Evolutionary conservation across 2,888 invertebrate genomes (phyloP).

Genomic region (Leistus spinibarbis): DNA sequence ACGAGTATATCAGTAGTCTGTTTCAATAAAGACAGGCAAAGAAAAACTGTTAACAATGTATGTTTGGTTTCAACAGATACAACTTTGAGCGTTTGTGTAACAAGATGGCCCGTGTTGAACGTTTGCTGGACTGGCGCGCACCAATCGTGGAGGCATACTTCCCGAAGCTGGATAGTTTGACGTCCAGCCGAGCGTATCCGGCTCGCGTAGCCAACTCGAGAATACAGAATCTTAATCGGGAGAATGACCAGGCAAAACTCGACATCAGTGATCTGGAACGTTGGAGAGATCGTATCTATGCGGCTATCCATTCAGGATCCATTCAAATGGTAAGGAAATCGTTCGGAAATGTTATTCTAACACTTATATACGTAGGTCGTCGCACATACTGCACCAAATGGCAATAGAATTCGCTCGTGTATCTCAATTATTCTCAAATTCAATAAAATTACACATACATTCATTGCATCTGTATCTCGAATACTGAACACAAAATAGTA

Average conservation of each 20-base stretch:
- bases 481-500: too few relatives aligned
- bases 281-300: constrained; percentile 76
- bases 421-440: too few relatives aligned
- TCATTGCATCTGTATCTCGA: too few relatives aligned
- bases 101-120: constrained; percentile 66
- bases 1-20: too few relatives aligned
- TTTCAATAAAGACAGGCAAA: too few relatives aligned
- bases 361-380: too few relatives aligned
- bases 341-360: neutral
- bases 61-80: too few relatives aligned
- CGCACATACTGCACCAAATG: too few relatives aligned
- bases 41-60: too few relatives aligned
- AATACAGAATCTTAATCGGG: constrained; percentile 68
- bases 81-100: constrained; percentile 79
- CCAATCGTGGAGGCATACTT: constrained; percentile 82
- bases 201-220: constrained; percentile 66
- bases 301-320: constrained; percentile 70
- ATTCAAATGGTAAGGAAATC: constrained; percentile 61
- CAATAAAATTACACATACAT: too few relatives aligned
- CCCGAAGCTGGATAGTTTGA: constrained; percentile 80
- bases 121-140: constrained; percentile 69
- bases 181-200: constrained; percentile 77
- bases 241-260: constrained; percentile 68
- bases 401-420: too few relatives aligned
- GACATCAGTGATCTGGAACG: constrained; percentile 73